Evolutionary conservation across 2,113 vertebrate genomes (phyloP).

Genomic region (Lophius piscatorius): DNA sequence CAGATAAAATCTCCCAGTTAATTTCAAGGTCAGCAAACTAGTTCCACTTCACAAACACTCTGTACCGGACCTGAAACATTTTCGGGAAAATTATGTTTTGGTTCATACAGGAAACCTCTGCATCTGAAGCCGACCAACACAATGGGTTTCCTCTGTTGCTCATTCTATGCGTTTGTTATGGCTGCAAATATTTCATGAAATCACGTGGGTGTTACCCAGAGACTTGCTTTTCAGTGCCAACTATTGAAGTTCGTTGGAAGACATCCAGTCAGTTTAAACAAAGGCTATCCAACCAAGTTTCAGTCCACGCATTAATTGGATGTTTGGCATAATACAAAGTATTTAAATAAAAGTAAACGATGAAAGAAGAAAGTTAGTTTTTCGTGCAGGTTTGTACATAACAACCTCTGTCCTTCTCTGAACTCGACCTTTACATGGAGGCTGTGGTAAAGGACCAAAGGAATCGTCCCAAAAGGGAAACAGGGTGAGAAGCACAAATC

Average conservation of each 20-base stretch:
- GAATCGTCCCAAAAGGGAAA: constrained; percentile 63
- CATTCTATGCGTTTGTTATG: constrained; percentile 12
- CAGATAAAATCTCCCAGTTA: constrained; percentile 64
- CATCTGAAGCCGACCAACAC: background rate
- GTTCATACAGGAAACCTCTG: constrained; percentile 26
- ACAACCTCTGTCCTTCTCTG: constrained; percentile 39
- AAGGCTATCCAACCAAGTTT: constrained; percentile 14
- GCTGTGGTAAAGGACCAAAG: constrained; percentile 71
- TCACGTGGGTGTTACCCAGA: background rate
- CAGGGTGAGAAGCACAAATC: constrained; percentile 60
- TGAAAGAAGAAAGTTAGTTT: background rate
- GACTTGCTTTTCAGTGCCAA: constrained; percentile 23
- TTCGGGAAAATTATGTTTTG: constrained; percentile 15
- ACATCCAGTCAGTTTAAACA: constrained; percentile 34
- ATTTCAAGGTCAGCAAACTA: constrained; percentile 72
- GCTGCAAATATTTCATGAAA: constrained; percentile 25
- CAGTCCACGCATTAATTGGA: constrained; percentile 1
- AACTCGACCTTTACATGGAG: constrained; percentile 47
- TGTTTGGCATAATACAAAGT: background rate
- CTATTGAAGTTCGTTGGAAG: constrained; percentile 20
- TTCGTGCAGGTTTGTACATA: constrained; percentile 23
- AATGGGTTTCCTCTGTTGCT: constrained; percentile 34
- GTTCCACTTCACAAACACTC: constrained; percentile 42
- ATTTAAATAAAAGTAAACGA: background rate
- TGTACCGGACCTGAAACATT: background rate